These are phyloP conservation scores for Lapara coniferarum DNA, from an alignment of 2,888 invertebrate genomes.

Conservation along the genomic window DNA sequence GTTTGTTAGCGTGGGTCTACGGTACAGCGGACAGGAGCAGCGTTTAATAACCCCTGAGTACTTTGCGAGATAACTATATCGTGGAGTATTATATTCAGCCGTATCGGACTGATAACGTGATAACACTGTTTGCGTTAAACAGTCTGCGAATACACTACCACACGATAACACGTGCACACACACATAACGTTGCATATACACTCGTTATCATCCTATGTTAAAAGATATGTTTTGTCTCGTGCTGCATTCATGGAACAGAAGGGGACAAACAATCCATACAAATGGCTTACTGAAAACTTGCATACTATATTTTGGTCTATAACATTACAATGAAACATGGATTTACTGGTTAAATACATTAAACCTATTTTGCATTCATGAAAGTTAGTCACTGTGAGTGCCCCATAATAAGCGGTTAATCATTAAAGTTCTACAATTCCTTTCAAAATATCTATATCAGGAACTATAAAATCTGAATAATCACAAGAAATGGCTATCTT, in stretches of 20 bases:
- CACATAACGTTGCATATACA: not conserved
- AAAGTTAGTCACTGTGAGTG: not conserved
- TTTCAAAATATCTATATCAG: not conserved
- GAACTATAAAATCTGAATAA: not conserved
- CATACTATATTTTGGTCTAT: conserved; percentile 1
- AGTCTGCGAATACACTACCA: conserved; percentile 42
- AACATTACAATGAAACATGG: conserved; percentile 1
- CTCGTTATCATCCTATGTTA: conserved; percentile 2
- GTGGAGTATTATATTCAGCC: conserved; percentile 54
- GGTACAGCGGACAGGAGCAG: conserved; percentile 19
- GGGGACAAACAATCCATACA: not conserved
- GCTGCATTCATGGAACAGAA: not conserved
- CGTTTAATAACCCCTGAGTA: conserved; percentile 34
- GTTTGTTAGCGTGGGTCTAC: conserved; percentile 14
- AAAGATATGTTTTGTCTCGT: not conserved
- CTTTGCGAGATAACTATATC: conserved; percentile 53
- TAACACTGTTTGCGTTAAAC: conserved; percentile 52
- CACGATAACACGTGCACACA: conserved; percentile 22
- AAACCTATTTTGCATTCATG: not conserved
- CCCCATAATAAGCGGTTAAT: not conserved
- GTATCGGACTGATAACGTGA: conserved; percentile 61
- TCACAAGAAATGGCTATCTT: not conserved
- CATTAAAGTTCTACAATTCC: not conserved
- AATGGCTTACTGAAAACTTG: not conserved
- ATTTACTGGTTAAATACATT: conserved; percentile 8